phyloP scores from a whole-genome alignment of 2,113 vertebrate genomes.

The Phrynocephalus versicolor region DNA sequence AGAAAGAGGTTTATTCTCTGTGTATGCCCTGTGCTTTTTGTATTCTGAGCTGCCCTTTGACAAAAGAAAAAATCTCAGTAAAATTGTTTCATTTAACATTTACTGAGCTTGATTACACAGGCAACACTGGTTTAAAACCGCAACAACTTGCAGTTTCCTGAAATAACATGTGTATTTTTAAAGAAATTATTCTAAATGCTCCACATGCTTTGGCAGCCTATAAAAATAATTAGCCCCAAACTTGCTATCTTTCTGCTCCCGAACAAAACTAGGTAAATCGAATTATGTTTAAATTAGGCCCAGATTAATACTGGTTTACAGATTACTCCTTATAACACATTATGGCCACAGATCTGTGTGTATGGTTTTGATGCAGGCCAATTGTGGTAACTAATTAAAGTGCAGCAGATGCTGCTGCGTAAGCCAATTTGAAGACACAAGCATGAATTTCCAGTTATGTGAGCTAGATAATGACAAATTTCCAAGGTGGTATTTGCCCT shows the following conservation, averaged over 20 bases:
- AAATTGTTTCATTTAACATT: neutral
- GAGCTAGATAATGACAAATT: conserved; percentile 69
- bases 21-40: neutral
- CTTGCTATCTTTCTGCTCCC: conserved; percentile 37
- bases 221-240: conserved; percentile 19
- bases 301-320: conserved; percentile 63
- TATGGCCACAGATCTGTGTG: conserved; percentile 69
- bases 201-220: conserved; percentile 16
- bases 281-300: conserved; percentile 53
- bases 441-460: conserved; percentile 75
- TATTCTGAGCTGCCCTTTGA: neutral
- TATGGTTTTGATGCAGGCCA: conserved; percentile 71
- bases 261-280: conserved; percentile 41
- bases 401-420: conserved; percentile 69
- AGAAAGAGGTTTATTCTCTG: neutral
- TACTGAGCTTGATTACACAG: neutral
- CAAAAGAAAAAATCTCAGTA: neutral
- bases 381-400: conserved; percentile 76
- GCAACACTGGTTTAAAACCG: conserved; percentile 25
- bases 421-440: conserved; percentile 71
- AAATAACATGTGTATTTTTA: neutral
- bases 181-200: conserved; percentile 13
- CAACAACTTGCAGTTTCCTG: neutral
- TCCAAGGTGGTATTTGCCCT: conserved; percentile 62
- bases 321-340: conserved; percentile 54